phyloP scores from a whole-genome alignment of 1,140 invertebrate genomes.

The Zaprionus inermis region DNA sequence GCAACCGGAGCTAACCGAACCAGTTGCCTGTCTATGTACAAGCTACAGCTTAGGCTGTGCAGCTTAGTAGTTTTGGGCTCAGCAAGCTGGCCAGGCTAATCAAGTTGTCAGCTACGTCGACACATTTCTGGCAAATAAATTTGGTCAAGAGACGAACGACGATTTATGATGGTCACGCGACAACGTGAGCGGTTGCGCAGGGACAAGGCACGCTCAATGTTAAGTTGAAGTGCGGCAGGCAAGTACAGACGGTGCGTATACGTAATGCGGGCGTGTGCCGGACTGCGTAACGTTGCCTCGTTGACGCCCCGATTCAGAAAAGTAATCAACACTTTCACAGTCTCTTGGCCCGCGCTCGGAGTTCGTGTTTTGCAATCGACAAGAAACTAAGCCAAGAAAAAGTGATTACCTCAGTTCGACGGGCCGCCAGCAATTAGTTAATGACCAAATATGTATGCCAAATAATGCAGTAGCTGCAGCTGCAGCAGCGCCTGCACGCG shows the following conservation, averaged over 20 bases:
- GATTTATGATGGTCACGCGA: constrained; percentile 32
- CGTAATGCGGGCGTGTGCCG: constrained; percentile 35
- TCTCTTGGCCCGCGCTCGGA: constrained; percentile 17
- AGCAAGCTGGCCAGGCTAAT: constrained; percentile 43
- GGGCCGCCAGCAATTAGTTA: constrained; percentile 70
- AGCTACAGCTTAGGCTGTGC: constrained; percentile 25
- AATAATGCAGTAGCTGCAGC: constrained; percentile 52
- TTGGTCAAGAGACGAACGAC: constrained; percentile 20
- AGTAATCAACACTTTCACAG: constrained; percentile 53
- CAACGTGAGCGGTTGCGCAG: constrained; percentile 28
- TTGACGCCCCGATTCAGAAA: constrained; percentile 36
- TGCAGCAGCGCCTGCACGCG: constrained; percentile 15
- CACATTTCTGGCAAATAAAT: constrained; percentile 58
- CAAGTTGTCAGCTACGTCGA: constrained; percentile 68
- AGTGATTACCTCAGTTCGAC: constrained; percentile 64
- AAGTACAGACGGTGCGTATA: constrained; percentile 63
- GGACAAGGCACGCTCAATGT: constrained; percentile 70
- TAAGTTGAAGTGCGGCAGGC: constrained; percentile 67
- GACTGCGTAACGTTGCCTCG: neutral
- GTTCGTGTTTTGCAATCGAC: constrained; percentile 35
- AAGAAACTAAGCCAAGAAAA: constrained; percentile 8
- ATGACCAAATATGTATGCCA: constrained; percentile 81
- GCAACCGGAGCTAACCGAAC: constrained; percentile 57
- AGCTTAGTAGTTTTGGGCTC: neutral
- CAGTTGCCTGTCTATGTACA: neutral